Percentiles rank a stretch among this genome's conserved stretches.
These are phyloP conservation scores for Oscarella lobularis DNA, from an alignment of 37 sponge, comb jelly and placozoan genomes.

Conservation along the genomic window DNA sequence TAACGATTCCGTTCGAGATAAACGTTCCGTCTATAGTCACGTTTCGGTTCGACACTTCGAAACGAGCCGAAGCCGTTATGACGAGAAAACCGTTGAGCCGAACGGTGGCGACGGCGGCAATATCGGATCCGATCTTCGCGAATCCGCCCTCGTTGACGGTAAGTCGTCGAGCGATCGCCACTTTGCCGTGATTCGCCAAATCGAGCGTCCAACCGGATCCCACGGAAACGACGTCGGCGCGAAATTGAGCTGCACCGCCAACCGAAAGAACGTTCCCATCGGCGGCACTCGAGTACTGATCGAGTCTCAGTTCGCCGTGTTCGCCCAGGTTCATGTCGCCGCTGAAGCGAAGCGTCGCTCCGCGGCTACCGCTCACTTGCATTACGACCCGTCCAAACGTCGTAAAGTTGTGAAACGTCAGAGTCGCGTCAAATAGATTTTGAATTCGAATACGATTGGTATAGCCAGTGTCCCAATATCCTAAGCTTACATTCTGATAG, in stretches of 20 bases:
- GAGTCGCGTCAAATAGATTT: not conserved
- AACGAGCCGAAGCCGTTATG: not conserved
- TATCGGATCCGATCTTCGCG: no score
- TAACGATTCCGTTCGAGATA: not conserved
- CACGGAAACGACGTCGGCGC: not conserved
- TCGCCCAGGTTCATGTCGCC: not conserved
- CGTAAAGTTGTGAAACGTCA: not conserved
- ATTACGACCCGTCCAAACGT: not conserved
- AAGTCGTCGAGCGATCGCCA: not conserved
- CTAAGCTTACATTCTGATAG: not conserved
- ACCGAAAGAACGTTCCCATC: not conserved
- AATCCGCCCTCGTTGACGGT: not conserved
- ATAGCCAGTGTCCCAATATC: not conserved
- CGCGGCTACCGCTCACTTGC: not conserved
- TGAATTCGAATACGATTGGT: not conserved
- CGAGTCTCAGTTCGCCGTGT: not conserved
- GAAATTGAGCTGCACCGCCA: not conserved
- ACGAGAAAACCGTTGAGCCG: not conserved
- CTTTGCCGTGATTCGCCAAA: not conserved
- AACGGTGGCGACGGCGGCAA: not conserved
- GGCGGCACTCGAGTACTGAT: not conserved
- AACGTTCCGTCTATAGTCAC: not conserved
- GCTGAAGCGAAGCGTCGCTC: not conserved
- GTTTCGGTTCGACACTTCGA: not conserved
- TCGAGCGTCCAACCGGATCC: not conserved